Evolutionary conservation across 2,888 invertebrate species (phyloP).

Genomic region (Hofmannophila pseudospretella): DNA sequence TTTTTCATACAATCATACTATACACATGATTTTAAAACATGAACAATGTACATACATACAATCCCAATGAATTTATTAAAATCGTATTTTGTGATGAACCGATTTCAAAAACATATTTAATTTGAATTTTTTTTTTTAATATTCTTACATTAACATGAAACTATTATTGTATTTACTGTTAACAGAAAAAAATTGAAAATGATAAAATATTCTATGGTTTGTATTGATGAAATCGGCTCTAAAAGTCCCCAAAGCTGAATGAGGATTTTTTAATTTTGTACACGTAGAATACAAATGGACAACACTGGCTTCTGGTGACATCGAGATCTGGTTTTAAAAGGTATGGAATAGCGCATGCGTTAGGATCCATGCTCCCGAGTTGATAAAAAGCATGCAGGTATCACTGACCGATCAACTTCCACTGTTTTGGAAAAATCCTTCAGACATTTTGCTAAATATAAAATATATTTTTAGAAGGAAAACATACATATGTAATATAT

Average conservation of each 20-base stretch:
- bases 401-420: conserved; percentile 13
- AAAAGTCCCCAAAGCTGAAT: neutral
- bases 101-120: neutral
- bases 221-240: neutral
- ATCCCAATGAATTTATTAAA: neutral
- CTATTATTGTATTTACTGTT: neutral
- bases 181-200: too few relatives aligned
- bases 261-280: neutral
- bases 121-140: too few relatives aligned
- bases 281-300: conserved; percentile 4
- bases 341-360: conserved; percentile 9
- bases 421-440: neutral
- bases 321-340: neutral
- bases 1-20: neutral
- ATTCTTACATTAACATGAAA: neutral
- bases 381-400: conserved; percentile 8
- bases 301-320: conserved; percentile 9
- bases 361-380: conserved; percentile 9
- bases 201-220: too few relatives aligned
- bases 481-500: neutral
- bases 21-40: neutral
- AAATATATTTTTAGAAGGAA: neutral
- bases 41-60: neutral
- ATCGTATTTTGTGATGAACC: neutral
- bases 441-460: neutral